Evolutionary conservation across 2,888 invertebrate genomes (phyloP).

Genomic region (Omphaloscelis lunosa): DNA sequence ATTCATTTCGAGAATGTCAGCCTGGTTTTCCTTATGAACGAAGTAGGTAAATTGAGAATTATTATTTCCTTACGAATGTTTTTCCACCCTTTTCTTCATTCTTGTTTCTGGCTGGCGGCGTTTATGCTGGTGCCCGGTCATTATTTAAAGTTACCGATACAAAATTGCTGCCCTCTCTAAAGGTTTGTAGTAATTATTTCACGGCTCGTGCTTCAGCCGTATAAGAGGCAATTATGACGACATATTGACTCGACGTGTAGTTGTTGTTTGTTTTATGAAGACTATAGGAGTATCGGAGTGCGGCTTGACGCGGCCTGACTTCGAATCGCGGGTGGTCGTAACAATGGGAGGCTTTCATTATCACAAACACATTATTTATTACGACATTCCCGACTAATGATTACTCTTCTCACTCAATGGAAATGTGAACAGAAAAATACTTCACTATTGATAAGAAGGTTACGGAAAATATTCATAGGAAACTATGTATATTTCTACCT

Average conservation of each 20-base stretch:
- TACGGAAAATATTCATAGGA: not conserved
- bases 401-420: slow-evolving; percentile 44
- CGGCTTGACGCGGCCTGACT: slow-evolving; percentile 69
- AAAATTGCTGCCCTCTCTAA: slow-evolving; percentile 72
- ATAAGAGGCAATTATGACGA: slow-evolving; percentile 83
- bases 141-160: slow-evolving; percentile 78
- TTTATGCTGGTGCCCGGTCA: slow-evolving; percentile 68
- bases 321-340: slow-evolving; percentile 62
- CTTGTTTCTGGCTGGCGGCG: slow-evolving; percentile 62
- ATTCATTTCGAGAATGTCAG: slow-evolving; percentile 68
- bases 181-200: slow-evolving; percentile 76
- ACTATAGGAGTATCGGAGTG: slow-evolving; percentile 73
- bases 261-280: slow-evolving; percentile 79
- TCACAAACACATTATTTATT: slow-evolving; percentile 79
- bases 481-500: not conserved
- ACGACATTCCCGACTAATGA: slow-evolving; percentile 77
- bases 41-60: slow-evolving; percentile 67
- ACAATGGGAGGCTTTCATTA: slow-evolving; percentile 73
- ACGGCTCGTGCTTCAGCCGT: slow-evolving; percentile 70
- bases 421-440: slow-evolving; percentile 14
- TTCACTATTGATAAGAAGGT: not conserved
- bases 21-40: slow-evolving; percentile 71
- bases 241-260: slow-evolving; percentile 81
- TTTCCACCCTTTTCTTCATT: slow-evolving; percentile 58
- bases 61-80: slow-evolving; percentile 70